A percentile compares a stretch with the other conserved stretches of the same genome.
Conservation (phyloP, 2,113 vertebrate genomes). For the Mus spicilegus region DNA sequence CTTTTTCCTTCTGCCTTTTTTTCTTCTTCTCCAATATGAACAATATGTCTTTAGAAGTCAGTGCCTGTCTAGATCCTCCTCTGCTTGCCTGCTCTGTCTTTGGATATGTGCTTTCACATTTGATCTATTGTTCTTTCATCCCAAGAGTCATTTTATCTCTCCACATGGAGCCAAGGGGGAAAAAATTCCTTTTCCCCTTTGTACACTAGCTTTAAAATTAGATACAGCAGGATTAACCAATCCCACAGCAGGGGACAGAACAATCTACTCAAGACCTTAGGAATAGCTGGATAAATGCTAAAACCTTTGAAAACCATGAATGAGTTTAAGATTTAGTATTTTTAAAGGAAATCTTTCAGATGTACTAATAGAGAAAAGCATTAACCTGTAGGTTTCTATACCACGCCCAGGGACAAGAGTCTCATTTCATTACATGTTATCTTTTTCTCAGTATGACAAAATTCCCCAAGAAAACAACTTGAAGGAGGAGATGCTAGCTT, state of each 20-base stretch:
- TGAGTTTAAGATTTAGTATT: slow-evolving; percentile 13
- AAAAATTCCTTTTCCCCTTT: slow-evolving; percentile 29
- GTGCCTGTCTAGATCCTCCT: slow-evolving; percentile 13
- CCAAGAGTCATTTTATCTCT: slow-evolving; percentile 60
- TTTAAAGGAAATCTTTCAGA: slow-evolving; percentile 12
- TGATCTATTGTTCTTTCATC: slow-evolving; percentile 77
- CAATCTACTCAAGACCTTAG: slow-evolving; percentile 44
- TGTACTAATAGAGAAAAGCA: background rate
- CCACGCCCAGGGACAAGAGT: background rate
- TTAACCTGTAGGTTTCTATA: background rate
- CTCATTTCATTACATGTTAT: background rate
- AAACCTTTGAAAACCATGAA: slow-evolving; percentile 31
- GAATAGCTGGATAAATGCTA: background rate
- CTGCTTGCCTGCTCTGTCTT: slow-evolving; percentile 46
- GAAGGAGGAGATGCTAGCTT: background rate
- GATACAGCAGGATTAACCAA: slow-evolving; percentile 55
- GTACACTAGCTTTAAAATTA: slow-evolving; percentile 65
- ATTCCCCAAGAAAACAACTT: background rate
- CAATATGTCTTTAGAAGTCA: slow-evolving; percentile 47
- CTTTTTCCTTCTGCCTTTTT: background rate
- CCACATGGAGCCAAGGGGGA: background rate
- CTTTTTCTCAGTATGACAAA: background rate
- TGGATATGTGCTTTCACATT: slow-evolving; percentile 58
- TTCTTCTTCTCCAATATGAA: slow-evolving; percentile 49
- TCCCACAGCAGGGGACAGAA: background rate